These are phyloP conservation scores for Coturnix japonica DNA, from an alignment of 2,113 vertebrate genomes.

Conservation along the genomic window DNA sequence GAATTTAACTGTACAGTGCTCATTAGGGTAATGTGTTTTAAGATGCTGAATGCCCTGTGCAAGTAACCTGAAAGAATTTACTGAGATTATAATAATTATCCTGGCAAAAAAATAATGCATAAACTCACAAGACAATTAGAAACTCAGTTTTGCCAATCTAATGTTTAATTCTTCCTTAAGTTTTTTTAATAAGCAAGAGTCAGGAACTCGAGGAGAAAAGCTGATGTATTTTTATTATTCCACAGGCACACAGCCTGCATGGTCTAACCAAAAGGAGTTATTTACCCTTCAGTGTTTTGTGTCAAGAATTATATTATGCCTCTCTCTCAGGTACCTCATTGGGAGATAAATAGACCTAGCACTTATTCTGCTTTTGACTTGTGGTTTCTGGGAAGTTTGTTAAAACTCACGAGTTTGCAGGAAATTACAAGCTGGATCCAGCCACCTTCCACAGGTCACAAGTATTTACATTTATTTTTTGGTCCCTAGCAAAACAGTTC, in stretches of 20 bases:
- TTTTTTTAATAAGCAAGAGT: background rate
- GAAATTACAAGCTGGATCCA: background rate
- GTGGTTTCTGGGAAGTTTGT: background rate
- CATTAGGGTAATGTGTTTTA: background rate
- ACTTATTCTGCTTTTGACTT: background rate
- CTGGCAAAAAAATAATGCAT: background rate
- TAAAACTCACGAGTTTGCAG: accelerated
- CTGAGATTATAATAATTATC: background rate
- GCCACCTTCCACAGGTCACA: background rate
- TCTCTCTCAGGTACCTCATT: background rate
- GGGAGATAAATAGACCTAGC: background rate
- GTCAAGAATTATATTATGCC: background rate
- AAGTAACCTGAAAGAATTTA: background rate
- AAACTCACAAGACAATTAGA: background rate
- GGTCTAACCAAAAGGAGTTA: background rate
- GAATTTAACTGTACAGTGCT: background rate
- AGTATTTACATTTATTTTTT: background rate
- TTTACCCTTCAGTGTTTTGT: background rate
- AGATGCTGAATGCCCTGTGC: background rate
- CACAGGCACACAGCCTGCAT: background rate
- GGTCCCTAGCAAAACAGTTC: background rate
- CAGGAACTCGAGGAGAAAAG: background rate
- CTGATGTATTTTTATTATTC: background rate
- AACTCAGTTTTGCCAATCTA: background rate
- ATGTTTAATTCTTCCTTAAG: constrained; percentile 14